Conservation (phyloP, 2,888 invertebrate genomes). For the Cataglyphis cursor region DNA sequence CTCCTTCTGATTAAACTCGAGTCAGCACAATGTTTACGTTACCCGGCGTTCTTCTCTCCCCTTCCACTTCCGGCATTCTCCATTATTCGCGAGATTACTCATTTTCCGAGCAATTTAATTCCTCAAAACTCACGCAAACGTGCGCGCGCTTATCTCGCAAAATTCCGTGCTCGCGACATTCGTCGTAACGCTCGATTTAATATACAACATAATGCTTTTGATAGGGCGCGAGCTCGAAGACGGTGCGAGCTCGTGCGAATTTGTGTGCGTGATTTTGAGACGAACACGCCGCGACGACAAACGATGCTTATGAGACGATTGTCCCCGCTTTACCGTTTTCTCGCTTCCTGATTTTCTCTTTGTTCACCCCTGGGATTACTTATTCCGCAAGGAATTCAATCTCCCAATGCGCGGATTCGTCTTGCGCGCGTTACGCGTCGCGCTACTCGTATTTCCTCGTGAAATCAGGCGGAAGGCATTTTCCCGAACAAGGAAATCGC, state of each 20-base stretch:
- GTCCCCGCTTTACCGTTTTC: neutral
- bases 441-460: conserved; percentile 14
- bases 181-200: conserved; percentile 41
- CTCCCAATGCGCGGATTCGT: conserved; percentile 25
- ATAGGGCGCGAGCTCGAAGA: conserved; percentile 13
- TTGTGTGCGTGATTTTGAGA: neutral
- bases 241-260: neutral
- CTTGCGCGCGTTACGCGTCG: conserved; percentile 3
- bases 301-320: conserved; percentile 29
- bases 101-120: conserved; percentile 61
- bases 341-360: neutral
- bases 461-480: conserved; percentile 34
- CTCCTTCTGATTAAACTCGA: conserved; percentile 58
- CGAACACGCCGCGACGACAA: conserved; percentile 1
- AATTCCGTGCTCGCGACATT: conserved; percentile 29
- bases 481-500: conserved; percentile 30
- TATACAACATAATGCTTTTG: conserved; percentile 35
- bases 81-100: conserved; percentile 59
- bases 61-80: conserved; percentile 10
- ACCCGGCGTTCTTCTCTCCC: conserved; percentile 19
- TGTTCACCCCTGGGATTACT: conserved; percentile 17
- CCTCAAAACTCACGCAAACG: conserved; percentile 38
- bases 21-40: conserved; percentile 56
- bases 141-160: conserved; percentile 6
- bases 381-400: conserved; percentile 42